phyloP scores from a whole-genome alignment of 2,888 invertebrate genomes.

The Leptinotarsa tumamoca region DNA sequence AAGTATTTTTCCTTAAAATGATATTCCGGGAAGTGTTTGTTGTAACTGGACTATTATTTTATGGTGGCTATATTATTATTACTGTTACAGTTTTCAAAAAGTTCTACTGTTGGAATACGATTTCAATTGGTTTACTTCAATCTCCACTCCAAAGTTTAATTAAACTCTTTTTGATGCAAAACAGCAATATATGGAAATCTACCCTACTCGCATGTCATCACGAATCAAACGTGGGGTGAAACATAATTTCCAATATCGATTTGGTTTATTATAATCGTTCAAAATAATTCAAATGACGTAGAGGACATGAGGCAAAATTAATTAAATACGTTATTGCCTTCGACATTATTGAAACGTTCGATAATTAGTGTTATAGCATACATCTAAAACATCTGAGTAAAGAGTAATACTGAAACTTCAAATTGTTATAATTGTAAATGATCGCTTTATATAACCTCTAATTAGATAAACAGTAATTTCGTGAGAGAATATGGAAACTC shows the following conservation, averaged over 20 bases:
- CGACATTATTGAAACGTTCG: neutral
- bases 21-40: too few species aligned
- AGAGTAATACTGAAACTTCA: too few species aligned
- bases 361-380: too few species aligned
- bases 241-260: constrained; percentile 4
- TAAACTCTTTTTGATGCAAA: neutral
- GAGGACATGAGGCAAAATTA: neutral
- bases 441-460: too few species aligned
- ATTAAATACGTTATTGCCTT: constrained; percentile 1
- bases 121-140: neutral
- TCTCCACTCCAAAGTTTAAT: neutral
- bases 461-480: too few species aligned
- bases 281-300: neutral
- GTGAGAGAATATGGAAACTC: too few species aligned
- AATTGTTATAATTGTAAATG: too few species aligned
- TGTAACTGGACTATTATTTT: too few species aligned
- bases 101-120: neutral
- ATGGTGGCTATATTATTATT: too few species aligned
- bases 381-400: too few species aligned
- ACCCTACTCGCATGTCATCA: constrained; percentile 5
- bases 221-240: constrained; percentile 3
- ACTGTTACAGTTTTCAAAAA: too few species aligned
- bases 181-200: neutral
- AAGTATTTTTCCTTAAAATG: too few species aligned
- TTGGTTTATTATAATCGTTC: neutral